Percentiles rank a stretch among this genome's conserved stretches.
Conservation (phyloP, 2,113 vertebrate genomes). For the Pimephales promelas region DNA sequence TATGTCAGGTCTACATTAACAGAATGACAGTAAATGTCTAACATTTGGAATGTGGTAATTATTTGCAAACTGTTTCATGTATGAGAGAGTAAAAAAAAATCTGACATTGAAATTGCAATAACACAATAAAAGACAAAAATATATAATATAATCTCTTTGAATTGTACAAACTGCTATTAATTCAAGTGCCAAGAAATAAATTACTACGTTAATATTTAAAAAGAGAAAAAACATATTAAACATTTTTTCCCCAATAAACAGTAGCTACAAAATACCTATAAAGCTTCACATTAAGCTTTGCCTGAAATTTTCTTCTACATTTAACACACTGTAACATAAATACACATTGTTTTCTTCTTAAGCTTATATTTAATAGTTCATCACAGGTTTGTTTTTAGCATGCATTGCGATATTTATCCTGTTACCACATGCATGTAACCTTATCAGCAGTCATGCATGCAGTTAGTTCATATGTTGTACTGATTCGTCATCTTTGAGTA, state of each 20-base stretch:
- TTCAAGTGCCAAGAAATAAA: slow-evolving; percentile 1
- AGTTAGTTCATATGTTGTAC: background rate
- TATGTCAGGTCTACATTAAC: background rate
- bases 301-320: background rate
- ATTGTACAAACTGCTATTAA: background rate
- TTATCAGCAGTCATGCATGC: slow-evolving; percentile 25
- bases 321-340: slow-evolving; percentile 21
- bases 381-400: background rate
- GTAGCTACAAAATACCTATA: background rate
- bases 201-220: background rate
- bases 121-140: background rate
- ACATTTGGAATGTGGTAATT: background rate
- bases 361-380: background rate
- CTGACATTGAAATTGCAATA: slow-evolving; percentile 21
- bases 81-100: background rate
- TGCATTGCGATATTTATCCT: background rate
- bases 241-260: background rate
- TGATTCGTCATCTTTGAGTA: background rate
- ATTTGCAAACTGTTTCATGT: background rate
- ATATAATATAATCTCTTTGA: background rate
- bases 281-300: background rate
- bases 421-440: slow-evolving; percentile 4
- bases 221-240: background rate
- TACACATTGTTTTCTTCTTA: background rate
- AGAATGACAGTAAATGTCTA: background rate